Evolutionary conservation across 1,140 invertebrate species (phyloP), one percentile per base, ranked within the genome.

Genomic region (Ctenoplectra terminalis): DNA sequence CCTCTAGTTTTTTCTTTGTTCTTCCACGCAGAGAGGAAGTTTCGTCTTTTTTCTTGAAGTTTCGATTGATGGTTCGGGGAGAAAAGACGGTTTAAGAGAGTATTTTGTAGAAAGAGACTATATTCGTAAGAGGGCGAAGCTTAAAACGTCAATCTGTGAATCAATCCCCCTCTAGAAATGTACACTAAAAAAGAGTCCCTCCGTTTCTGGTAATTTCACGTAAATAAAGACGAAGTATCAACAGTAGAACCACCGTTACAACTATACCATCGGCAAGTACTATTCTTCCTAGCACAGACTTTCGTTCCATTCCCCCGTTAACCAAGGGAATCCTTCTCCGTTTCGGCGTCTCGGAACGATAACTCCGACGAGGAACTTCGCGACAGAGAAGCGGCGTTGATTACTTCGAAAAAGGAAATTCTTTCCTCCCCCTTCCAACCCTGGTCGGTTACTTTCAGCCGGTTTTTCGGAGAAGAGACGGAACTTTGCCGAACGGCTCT

Each of bases 381-480:
- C 81, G 81, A 64, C 67, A 72, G 76, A 83, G 76, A 80, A 83
- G 34, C 76, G 81, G 58, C 40, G 63, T 69, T 83, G 81, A 83
- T 83, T 83, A 80, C 81, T 83, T 83, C 50, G 76, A 80, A 72
- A 71, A 80, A 83, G 81, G 81, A 66, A 79, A 83, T 79, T 80
- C 73, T 80, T 79, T 74, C 37, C 72, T 23, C 52, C 56, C 43
- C 64, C 37, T 34, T 29, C 31, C 48, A 17, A 40, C 31, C 26
- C 3, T 13, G 48, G 40, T 17, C 58, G 46, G 40, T 78, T 52
- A 60, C 64, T 78, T 71, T 69, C 40, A 46, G 17, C 66, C 50
- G 69, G 84, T 86, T 86, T 86, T 86, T 86, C 74, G 85, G 29
- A 1, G 67, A 52, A 73, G 63, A 78, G 76, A 73, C 61, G 26